A percentile compares a stretch with the other conserved stretches of the same genome.
These are phyloP conservation scores for Carassius gibelio DNA, from an alignment of 2,113 vertebrate species.

Conservation along the genomic window DNA sequence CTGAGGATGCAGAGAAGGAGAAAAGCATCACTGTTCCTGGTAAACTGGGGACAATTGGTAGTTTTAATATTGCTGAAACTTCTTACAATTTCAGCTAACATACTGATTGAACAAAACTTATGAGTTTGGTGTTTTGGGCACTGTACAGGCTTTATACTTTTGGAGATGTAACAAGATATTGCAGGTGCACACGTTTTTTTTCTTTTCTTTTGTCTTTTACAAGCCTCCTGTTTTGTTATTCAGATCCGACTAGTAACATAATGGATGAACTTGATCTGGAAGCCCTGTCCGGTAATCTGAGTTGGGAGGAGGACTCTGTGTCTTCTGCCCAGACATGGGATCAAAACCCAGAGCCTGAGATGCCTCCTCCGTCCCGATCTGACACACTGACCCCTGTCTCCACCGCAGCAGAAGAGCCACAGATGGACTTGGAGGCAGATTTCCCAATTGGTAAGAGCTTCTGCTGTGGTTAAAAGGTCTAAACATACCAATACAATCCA, in stretches of 20 bases:
- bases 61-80: background rate
- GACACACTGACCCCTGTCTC: slow-evolving; percentile 65
- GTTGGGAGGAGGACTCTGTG: slow-evolving; percentile 88
- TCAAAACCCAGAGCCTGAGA: slow-evolving; percentile 73
- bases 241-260: slow-evolving; percentile 86
- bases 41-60: slow-evolving; percentile 52
- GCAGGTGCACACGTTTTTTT: background rate
- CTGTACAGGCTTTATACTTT: background rate
- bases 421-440: slow-evolving; percentile 90
- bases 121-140: background rate
- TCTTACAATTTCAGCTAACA: background rate
- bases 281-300: slow-evolving; percentile 86
- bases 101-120: background rate
- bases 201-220: background rate
- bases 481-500: background rate
- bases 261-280: slow-evolving; percentile 90
- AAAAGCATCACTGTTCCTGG: slow-evolving; percentile 78
- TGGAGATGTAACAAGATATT: background rate
- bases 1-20: slow-evolving; percentile 85
- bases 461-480: slow-evolving; percentile 72
- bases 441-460: slow-evolving; percentile 83
- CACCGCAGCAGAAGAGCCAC: slow-evolving; percentile 63
- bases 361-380: slow-evolving; percentile 59
- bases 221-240: slow-evolving; percentile 10
- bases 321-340: slow-evolving; percentile 78